Percentiles rank a stretch among this genome's conserved stretches.
Conservation (phyloP, 2,113 vertebrate genomes). For the Smithornis capensis region DNA sequence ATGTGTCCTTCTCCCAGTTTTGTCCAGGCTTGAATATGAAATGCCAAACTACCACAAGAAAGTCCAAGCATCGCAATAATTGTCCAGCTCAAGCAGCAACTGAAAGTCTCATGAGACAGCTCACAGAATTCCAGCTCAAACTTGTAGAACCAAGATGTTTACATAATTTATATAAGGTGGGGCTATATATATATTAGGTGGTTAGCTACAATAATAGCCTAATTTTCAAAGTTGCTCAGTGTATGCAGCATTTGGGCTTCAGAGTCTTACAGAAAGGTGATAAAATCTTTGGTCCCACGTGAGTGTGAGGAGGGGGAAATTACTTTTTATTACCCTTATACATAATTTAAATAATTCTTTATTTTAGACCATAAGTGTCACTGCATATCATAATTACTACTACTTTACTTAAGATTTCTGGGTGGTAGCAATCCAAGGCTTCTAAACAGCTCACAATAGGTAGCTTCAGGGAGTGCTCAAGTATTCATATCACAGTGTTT, state of each 20-base stretch:
- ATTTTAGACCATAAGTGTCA: neutral
- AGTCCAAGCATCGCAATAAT: neutral
- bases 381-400: neutral
- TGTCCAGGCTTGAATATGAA: conserved; percentile 16
- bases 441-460: neutral
- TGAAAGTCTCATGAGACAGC: neutral
- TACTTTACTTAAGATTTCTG: neutral
- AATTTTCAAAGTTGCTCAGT: neutral
- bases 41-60: conserved; percentile 43
- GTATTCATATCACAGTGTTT: neutral
- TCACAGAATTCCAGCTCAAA: conserved; percentile 15
- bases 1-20: neutral
- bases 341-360: neutral
- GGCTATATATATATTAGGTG: neutral
- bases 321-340: neutral
- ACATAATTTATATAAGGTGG: neutral
- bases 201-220: neutral
- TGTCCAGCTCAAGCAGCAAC: neutral
- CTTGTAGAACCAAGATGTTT: neutral
- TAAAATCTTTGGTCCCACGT: neutral
- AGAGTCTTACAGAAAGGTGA: neutral
- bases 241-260: neutral
- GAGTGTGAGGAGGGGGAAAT: neutral
- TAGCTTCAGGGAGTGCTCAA: neutral
- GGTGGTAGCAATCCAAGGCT: neutral